These are phyloP conservation scores for Trissolcus japonicus DNA, from an alignment of 2,888 invertebrate genomes.

Conservation along the genomic window DNA sequence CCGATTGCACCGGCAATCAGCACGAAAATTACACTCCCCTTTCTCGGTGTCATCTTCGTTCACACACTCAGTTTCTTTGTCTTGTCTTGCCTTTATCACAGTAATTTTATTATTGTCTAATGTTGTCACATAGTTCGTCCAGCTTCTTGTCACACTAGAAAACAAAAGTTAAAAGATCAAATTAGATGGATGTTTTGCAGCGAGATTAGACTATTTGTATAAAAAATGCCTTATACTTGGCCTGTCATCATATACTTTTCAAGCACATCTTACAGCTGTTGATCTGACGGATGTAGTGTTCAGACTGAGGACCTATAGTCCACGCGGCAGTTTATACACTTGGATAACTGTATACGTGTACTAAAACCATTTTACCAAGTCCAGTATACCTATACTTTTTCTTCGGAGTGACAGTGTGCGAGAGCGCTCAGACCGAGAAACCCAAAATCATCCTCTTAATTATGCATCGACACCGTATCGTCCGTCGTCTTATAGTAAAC, in stretches of 20 bases:
- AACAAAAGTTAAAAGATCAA: background rate
- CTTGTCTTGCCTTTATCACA: background rate
- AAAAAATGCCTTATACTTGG: background rate
- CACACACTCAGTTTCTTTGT: conserved; percentile 3
- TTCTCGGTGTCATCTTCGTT: conserved; percentile 42
- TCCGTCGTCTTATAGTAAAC: too few relatives aligned
- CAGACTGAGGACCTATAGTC: conserved; percentile 37
- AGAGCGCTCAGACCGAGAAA: background rate
- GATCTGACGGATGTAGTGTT: conserved; percentile 16
- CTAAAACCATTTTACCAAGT: conserved; percentile 21
- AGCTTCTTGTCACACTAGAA: background rate
- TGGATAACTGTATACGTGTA: conserved; percentile 50
- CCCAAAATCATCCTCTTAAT: background rate
- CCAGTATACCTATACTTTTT: background rate
- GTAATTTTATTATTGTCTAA: conserved; percentile 8
- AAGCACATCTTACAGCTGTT: conserved; percentile 20
- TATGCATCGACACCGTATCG: too few relatives aligned
- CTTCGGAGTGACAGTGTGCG: background rate
- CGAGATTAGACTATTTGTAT: background rate
- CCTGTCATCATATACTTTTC: conserved; percentile 16
- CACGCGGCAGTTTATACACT: conserved; percentile 46
- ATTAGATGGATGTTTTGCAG: background rate
- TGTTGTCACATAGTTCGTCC: background rate
- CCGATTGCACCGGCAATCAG: conserved; percentile 45
- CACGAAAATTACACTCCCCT: conserved; percentile 49